These are phyloP conservation scores for Trididemnum miniatum DNA, from an alignment of 23 tunicate genomes.

Conservation along the genomic window DNA sequence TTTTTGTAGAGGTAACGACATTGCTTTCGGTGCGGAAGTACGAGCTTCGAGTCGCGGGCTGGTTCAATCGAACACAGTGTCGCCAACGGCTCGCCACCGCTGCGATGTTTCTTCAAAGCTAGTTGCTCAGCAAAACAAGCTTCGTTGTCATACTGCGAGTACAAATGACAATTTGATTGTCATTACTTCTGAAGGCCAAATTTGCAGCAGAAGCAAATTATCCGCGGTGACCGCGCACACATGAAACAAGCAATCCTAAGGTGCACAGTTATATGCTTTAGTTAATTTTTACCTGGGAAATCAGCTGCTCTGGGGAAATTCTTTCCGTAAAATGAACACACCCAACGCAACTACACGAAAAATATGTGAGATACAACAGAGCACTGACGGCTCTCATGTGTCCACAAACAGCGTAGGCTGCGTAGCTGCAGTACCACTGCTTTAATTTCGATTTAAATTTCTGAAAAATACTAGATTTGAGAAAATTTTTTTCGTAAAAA, in stretches of 20 bases:
- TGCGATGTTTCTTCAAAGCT: too few species aligned
- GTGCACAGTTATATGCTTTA: neutral
- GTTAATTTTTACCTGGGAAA: slow-evolving; percentile 2
- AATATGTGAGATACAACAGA: slow-evolving; percentile 7
- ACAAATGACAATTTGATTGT: too few species aligned
- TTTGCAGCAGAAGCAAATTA: too few species aligned
- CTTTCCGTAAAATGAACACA: slow-evolving; percentile 18
- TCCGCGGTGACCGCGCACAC: neutral
- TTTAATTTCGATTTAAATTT: neutral
- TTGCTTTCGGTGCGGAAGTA: too few species aligned
- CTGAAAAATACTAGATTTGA: neutral
- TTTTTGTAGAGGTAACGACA: too few species aligned
- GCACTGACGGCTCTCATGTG: slow-evolving; percentile 3
- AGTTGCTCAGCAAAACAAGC: too few species aligned
- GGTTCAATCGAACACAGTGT: too few species aligned
- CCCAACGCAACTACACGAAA: slow-evolving; percentile 1
- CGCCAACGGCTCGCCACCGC: too few species aligned
- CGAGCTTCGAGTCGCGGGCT: too few species aligned
- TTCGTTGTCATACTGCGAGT: too few species aligned
- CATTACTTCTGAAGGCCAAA: too few species aligned
- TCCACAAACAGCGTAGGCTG: neutral
- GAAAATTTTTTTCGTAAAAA: neutral
- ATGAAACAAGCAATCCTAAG: neutral
- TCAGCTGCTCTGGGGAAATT: neutral
- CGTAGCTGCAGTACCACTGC: neutral